phyloP scores from a whole-genome alignment of 2,888 invertebrate genomes.

The Drosophila kanekoi region DNA sequence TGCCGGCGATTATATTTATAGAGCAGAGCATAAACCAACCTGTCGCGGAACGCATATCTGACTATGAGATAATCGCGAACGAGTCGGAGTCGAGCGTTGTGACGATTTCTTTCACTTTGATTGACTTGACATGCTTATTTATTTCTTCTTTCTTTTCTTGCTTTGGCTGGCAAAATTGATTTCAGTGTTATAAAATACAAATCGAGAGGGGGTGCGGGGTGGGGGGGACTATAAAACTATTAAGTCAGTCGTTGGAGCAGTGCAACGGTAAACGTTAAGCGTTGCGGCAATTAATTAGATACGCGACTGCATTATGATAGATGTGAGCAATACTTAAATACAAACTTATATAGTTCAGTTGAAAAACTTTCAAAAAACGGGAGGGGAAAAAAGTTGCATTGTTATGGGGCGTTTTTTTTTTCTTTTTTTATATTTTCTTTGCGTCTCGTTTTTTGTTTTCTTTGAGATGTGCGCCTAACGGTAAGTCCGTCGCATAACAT shows the following conservation, averaged over 20 bases:
- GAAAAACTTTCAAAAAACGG: slow-evolving; percentile 49
- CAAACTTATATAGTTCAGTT: slow-evolving; percentile 47
- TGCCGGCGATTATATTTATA: not conserved
- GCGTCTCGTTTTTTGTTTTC: slow-evolving; percentile 1
- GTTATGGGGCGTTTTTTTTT: slow-evolving; percentile 34
- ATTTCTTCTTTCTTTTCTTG: not conserved
- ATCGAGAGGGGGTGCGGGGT: not conserved
- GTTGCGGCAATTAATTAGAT: slow-evolving; percentile 52
- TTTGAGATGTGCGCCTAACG: slow-evolving; percentile 38
- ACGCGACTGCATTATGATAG: slow-evolving; percentile 35
- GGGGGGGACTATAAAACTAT: slow-evolving; percentile 19
- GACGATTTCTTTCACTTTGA: slow-evolving; percentile 67
- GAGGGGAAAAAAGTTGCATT: slow-evolving; percentile 39
- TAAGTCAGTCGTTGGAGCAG: slow-evolving; percentile 35
- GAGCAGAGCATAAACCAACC: not conserved
- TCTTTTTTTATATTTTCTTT: not conserved
- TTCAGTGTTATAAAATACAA: slow-evolving; percentile 54
- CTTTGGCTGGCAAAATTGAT: slow-evolving; percentile 53
- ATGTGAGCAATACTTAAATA: not conserved
- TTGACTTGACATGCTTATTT: slow-evolving; percentile 52
- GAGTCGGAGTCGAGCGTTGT: slow-evolving; percentile 2
- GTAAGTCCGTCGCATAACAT: slow-evolving; percentile 13
- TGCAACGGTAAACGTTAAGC: slow-evolving; percentile 51
- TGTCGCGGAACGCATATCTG: slow-evolving; percentile 6
- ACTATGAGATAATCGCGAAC: slow-evolving; percentile 60